Conservation (phyloP, 2,113 vertebrate species). For the Ochotona curzoniae region DNA sequence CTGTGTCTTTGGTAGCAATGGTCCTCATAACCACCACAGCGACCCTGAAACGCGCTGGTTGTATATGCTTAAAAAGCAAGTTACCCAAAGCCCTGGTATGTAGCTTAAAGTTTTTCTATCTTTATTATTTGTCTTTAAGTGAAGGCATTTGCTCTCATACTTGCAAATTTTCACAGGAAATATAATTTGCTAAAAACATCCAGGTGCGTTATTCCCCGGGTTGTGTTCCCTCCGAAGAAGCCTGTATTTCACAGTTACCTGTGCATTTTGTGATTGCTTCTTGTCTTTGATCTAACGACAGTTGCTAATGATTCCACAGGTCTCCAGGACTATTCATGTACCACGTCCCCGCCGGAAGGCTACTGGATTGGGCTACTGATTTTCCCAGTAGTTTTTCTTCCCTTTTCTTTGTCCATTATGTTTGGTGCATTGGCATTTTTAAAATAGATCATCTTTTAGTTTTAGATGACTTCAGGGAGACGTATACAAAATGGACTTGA, state of each 20-base stretch:
- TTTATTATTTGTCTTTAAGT: conserved; percentile 27
- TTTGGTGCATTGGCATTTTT: background rate
- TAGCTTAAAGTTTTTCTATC: conserved; percentile 24
- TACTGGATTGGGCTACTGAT: background rate
- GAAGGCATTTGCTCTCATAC: background rate
- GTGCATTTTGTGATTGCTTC: background rate
- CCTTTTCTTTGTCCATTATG: background rate
- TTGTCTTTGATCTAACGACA: background rate
- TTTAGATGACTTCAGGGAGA: background rate
- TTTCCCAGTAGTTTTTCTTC: background rate
- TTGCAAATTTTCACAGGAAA: conserved; percentile 37
- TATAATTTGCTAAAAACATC: background rate
- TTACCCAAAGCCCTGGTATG: conserved; percentile 84
- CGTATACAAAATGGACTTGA: background rate
- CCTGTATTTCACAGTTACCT: background rate
- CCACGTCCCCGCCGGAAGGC: background rate
- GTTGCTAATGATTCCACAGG: background rate
- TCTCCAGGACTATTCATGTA: background rate
- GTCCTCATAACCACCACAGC: background rate
- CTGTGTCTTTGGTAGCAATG: background rate
- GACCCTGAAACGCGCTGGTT: conserved; percentile 73
- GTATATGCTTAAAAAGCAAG: conserved; percentile 54
- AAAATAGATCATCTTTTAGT: background rate
- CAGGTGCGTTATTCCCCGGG: no score
- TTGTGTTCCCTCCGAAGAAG: background rate